phyloP scores from a whole-genome alignment of 2,797 vertebrate species.

The Cichlasoma orientale region DNA sequence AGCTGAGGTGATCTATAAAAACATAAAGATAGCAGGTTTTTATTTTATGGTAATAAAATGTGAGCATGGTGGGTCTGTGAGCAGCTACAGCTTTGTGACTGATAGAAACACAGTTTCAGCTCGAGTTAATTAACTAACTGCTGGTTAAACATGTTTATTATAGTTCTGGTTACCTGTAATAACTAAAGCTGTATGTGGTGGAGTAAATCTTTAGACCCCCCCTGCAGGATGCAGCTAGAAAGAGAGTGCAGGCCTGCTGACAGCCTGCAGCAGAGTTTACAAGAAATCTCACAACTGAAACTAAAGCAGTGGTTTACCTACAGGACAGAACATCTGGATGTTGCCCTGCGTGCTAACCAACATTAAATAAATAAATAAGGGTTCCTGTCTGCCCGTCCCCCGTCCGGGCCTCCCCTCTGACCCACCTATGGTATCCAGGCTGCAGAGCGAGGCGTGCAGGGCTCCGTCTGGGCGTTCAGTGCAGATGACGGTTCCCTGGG shows the following conservation, averaged over 20 bases:
- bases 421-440: slow-evolving; percentile 82
- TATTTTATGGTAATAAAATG: too few relatives aligned
- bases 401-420: not conserved
- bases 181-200: not conserved
- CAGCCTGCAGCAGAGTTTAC: too few relatives aligned
- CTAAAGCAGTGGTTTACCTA: too few relatives aligned
- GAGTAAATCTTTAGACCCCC: not conserved
- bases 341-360: too few relatives aligned
- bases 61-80: too few relatives aligned
- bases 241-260: too few relatives aligned
- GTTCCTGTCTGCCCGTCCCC: not conserved
- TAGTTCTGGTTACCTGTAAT: not conserved
- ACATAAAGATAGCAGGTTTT: too few relatives aligned
- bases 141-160: not conserved
- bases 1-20: too few relatives aligned
- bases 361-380: too few relatives aligned
- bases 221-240: too few relatives aligned
- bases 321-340: too few relatives aligned
- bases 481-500: slow-evolving; percentile 92
- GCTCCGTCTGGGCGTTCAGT: slow-evolving; percentile 79
- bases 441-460: slow-evolving; percentile 88
- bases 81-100: not conserved
- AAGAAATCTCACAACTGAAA: too few relatives aligned
- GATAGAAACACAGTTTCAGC: not conserved
- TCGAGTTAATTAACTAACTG: not conserved